Evolutionary conservation across 2,888 invertebrate genomes (phyloP).

Genomic region (Eretmocerus hayati): DNA sequence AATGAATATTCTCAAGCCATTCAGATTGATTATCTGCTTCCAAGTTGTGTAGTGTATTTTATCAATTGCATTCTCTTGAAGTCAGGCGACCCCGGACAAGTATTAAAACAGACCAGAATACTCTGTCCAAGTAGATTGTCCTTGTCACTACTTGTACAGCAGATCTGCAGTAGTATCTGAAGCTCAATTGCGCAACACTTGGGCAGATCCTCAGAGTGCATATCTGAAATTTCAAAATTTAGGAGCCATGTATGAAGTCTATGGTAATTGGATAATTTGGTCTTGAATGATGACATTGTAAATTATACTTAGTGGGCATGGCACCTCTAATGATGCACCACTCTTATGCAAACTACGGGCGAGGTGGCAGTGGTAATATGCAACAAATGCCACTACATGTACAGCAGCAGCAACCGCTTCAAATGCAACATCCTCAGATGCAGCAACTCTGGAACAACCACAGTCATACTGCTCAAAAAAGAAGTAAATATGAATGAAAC

Average conservation of each 20-base stretch:
- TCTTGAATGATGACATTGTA: conserved; percentile 37
- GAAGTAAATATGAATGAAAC: conserved; percentile 47
- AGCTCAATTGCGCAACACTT: conserved; percentile 30
- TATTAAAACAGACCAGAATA: too few relatives aligned
- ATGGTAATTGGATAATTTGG: too few relatives aligned
- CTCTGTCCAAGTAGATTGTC: too few relatives aligned
- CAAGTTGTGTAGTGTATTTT: too few relatives aligned
- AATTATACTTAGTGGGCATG: conserved; percentile 46
- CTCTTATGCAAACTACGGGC: conserved; percentile 55
- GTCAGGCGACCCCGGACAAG: too few relatives aligned
- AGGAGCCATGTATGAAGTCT: too few relatives aligned
- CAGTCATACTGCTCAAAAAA: conserved; percentile 46
- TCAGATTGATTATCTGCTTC: too few relatives aligned
- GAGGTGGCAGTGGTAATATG: conserved; percentile 53
- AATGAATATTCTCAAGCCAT: too few relatives aligned
- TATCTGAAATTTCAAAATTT: too few relatives aligned
- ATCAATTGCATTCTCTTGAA: too few relatives aligned
- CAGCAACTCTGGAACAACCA: conserved; percentile 49
- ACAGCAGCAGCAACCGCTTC: conserved; percentile 47
- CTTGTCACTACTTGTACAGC: too few relatives aligned
- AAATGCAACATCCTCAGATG: conserved; percentile 44
- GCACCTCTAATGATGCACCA: conserved; percentile 51
- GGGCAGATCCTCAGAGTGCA: too few relatives aligned
- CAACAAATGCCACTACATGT: conserved; percentile 51
- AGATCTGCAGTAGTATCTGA: conserved; percentile 36